These are phyloP conservation scores for Glandiceps talaboti DNA, from an alignment of 53 echinoderm and acorn worm species.

Conservation along the genomic window DNA sequence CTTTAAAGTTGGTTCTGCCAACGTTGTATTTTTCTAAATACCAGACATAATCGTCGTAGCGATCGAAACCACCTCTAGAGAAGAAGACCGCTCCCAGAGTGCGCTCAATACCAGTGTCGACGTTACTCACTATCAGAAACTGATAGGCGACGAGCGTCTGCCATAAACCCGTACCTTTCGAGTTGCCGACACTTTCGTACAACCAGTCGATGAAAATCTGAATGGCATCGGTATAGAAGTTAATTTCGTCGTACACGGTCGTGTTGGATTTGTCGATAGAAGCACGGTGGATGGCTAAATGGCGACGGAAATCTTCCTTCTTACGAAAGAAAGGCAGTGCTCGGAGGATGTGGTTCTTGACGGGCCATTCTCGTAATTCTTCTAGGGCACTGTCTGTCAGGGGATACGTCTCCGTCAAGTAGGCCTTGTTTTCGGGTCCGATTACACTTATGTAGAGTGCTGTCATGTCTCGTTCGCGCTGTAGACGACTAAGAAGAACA, in stretches of 20 bases:
- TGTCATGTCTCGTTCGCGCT: slow-evolving; percentile 71
- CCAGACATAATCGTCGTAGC: slow-evolving; percentile 64
- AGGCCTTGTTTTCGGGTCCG: slow-evolving; percentile 50
- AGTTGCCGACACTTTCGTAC: slow-evolving; percentile 79
- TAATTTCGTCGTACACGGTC: slow-evolving; percentile 60
- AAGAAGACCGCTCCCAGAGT: slow-evolving; percentile 62
- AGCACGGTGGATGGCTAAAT: slow-evolving; percentile 45
- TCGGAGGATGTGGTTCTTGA: slow-evolving; percentile 62
- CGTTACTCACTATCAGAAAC: slow-evolving; percentile 75
- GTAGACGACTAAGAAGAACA: slow-evolving; percentile 58
- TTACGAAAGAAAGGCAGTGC: slow-evolving; percentile 68
- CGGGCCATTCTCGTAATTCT: slow-evolving; percentile 61
- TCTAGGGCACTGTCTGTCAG: slow-evolving; percentile 54
- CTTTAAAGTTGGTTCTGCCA: slow-evolving; percentile 48
- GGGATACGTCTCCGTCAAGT: slow-evolving; percentile 68
- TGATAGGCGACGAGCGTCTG: slow-evolving; percentile 70
- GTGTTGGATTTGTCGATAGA: slow-evolving; percentile 37
- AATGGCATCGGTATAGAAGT: slow-evolving; percentile 61
- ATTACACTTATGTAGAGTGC: slow-evolving; percentile 75
- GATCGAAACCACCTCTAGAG: slow-evolving; percentile 47
- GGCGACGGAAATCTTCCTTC: slow-evolving; percentile 51
- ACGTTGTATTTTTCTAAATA: slow-evolving; percentile 69
- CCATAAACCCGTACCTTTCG: slow-evolving; percentile 56
- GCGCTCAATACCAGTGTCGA: slow-evolving; percentile 77
- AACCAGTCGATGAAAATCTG: slow-evolving; percentile 93